phyloP scores from a whole-genome alignment of 2,888 invertebrate species.

The Dendrolimus houi region DNA sequence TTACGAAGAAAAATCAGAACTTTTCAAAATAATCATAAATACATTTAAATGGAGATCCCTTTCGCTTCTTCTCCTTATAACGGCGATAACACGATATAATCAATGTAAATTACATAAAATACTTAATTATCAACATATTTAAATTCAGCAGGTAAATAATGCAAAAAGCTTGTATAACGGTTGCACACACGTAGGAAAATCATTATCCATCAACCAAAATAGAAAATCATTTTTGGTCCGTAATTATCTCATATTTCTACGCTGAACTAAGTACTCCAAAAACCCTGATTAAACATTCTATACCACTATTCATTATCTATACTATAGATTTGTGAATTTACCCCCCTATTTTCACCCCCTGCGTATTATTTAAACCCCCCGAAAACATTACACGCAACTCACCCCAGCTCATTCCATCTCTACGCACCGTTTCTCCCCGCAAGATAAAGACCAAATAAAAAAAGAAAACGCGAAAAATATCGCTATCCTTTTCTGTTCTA shows the following conservation, averaged over 20 bases:
- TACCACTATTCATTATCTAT: conserved; percentile 70
- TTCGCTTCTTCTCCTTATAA: too few species aligned
- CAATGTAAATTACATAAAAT: too few species aligned
- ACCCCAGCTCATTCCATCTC: conserved; percentile 34
- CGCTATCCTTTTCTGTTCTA: conserved; percentile 47
- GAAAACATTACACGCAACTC: conserved; percentile 68
- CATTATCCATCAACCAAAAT: conserved; percentile 43
- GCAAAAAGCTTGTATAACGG: conserved; percentile 14
- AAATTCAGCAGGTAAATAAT: conserved; percentile 16
- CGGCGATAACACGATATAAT: too few species aligned
- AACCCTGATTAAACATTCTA: conserved; percentile 70
- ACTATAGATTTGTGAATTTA: conserved; percentile 23
- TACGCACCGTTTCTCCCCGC: conserved; percentile 69
- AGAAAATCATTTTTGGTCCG: conserved; percentile 56
- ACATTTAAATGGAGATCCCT: too few species aligned
- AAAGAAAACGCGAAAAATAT: conserved; percentile 73
- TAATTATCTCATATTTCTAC: conserved; percentile 65
- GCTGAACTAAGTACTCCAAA: conserved; percentile 57
- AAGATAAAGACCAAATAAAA: conserved; percentile 75
- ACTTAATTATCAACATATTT: too few species aligned
- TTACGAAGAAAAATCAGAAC: too few species aligned
- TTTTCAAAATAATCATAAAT: too few species aligned
- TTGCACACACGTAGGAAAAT: conserved; percentile 18
- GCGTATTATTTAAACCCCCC: conserved; percentile 35
- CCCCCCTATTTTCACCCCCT: conserved; percentile 7